Base-by-base conservation (phyloP, 1,140 invertebrate genomes). In the Solenopsis fugax region DNA sequence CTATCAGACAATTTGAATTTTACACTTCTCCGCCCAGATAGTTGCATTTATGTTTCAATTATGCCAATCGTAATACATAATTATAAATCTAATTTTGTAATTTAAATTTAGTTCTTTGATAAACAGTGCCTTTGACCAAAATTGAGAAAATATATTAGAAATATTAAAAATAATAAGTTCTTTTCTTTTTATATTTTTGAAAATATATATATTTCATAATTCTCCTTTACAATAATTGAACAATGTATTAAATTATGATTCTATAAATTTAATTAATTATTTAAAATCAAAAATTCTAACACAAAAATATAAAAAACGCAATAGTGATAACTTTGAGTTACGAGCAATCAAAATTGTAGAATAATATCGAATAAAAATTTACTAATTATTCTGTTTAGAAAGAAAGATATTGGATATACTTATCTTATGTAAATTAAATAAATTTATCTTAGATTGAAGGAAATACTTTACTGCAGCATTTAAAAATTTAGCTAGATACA, bases 1-100 rank as follows among this genome's bases (percentile, higher is more conserved):
- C 29, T 41, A 50, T 60, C 80, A 73, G 13, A 21, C 9, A 60
- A 37, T 18, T 50, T 48, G 24, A 62, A 84, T 69, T 60, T 29
- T 6, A 73, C 18, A 48, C 21, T 73, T 34, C 50, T 56, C n/a
- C n/a, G n/a, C 34, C 10, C n/a, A 29, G 4, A 13, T 41, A 41
- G 4, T 16, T 21, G n/a, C n/a, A n/a, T 54, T 72, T 69, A 54
- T 34, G 13, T 2, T 73, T 48, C 24, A 71, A 58, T 29, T 56
- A 41, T 21, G 16, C n/a, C 24, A 56, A 71, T 54, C 10, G n/a
- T 41, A 7, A 69, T 37, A 34, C 52, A 12, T 13, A 34, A 78
- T 29, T 21, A 16, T 76, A 29, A 60, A n/a, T 34, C 29, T 62
- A 16, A 5, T 34, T 62, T 62, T 34, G 60, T 18, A 24, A 77